A percentile compares a stretch with the other conserved stretches of the same genome.
These are phyloP conservation scores for Ephestia elutella DNA, from an alignment of 1,140 invertebrate genomes.

Conservation along the genomic window DNA sequence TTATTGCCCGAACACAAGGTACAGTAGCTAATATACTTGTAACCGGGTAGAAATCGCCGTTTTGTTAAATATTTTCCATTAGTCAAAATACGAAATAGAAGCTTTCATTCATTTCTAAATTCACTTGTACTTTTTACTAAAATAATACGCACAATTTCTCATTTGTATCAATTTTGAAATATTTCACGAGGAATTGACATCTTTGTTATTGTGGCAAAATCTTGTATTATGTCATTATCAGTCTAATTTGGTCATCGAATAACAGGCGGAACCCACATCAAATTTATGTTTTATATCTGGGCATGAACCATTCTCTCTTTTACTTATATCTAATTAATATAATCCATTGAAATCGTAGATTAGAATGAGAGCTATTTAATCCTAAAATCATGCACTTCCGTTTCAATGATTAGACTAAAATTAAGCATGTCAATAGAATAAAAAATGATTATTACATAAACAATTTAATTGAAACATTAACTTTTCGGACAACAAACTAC, in stretches of 20 bases:
- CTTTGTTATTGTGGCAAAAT: constrained; percentile 30
- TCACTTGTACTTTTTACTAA: constrained; percentile 20
- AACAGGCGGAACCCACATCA: constrained; percentile 49
- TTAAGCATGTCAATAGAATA: constrained; percentile 72
- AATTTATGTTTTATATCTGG: constrained; percentile 33
- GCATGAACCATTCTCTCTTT: constrained; percentile 27
- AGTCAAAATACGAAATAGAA: not conserved
- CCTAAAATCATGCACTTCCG: constrained; percentile 61
- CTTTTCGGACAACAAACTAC: constrained; percentile 70
- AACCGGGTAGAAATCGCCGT: not conserved
- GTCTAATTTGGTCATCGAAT: constrained; percentile 52
- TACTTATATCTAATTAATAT: constrained; percentile 60
- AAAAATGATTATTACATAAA: constrained; percentile 69
- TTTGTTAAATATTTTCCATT: not conserved
- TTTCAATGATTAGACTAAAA: constrained; percentile 64
- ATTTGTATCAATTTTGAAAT: constrained; percentile 27
- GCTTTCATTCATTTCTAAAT: constrained; percentile 1
- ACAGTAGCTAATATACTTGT: not conserved
- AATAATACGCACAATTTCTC: constrained; percentile 15
- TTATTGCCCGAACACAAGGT: constrained; percentile 1
- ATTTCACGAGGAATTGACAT: constrained; percentile 33
- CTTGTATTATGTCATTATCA: constrained; percentile 39
- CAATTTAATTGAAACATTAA: constrained; percentile 70
- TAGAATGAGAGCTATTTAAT: constrained; percentile 56
- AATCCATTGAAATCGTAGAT: constrained; percentile 33